These are phyloP conservation scores for Natator depressus DNA, from an alignment of 2,113 vertebrate genomes.

Conservation along the genomic window DNA sequence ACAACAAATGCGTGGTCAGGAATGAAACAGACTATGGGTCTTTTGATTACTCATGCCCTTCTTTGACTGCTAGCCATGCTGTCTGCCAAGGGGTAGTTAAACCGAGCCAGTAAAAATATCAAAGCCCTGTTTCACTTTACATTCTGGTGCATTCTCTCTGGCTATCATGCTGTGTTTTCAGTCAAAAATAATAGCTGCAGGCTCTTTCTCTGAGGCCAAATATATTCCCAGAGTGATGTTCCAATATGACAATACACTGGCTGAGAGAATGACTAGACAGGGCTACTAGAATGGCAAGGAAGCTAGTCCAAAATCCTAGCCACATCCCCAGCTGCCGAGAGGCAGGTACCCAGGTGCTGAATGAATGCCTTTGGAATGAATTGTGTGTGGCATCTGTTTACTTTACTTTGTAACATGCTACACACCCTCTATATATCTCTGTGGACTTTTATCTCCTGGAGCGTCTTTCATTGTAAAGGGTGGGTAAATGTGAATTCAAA, in stretches of 20 bases:
- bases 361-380: neutral
- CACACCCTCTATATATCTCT: neutral
- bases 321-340: neutral
- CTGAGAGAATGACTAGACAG: neutral
- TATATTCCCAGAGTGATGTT: fast-evolving
- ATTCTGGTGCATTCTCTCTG: neutral
- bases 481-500: neutral
- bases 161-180: neutral
- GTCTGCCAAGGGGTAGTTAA: neutral
- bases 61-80: neutral
- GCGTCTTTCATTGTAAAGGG: neutral
- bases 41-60: fast-evolving
- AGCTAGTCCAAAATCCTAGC: neutral
- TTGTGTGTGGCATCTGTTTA: neutral
- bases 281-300: neutral
- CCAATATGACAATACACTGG: fast-evolving
- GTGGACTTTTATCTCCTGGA: conserved; percentile 26
- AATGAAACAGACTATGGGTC: neutral
- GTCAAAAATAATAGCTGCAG: neutral
- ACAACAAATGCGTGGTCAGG: neutral
- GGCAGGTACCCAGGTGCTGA: neutral
- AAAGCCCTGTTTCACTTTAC: neutral
- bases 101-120: neutral
- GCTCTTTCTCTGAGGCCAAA: fast-evolving
- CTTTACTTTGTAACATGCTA: neutral